Percentiles rank a stretch among this genome's conserved stretches.
phyloP scores from a whole-genome alignment of 2,113 vertebrate genomes.

The Neogale vison region DNA sequence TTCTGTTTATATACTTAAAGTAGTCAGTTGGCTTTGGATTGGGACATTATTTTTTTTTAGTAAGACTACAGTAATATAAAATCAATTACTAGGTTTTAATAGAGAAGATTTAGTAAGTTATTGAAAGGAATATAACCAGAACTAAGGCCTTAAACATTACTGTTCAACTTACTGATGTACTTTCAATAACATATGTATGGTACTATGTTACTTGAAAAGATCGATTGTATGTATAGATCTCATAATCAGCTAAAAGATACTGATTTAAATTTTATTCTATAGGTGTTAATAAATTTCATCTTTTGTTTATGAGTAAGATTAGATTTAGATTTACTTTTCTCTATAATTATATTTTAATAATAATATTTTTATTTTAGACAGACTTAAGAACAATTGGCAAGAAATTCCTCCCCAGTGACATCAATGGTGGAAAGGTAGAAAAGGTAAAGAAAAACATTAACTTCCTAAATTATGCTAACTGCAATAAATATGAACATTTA shows the following conservation, averaged over 20 bases:
- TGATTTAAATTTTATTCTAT: conserved; percentile 29
- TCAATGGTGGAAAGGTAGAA: conserved; percentile 96
- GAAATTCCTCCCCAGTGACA: conserved; percentile 94
- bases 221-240: neutral
- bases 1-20: neutral
- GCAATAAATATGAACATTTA: neutral
- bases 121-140: neutral
- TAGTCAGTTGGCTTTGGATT: conserved; percentile 18
- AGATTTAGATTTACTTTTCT: conserved; percentile 51
- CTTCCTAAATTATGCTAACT: neutral
- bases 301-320: conserved; percentile 36
- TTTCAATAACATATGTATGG: neutral
- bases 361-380: conserved; percentile 89
- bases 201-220: neutral
- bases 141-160: neutral
- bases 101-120: neutral
- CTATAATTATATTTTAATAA: conserved; percentile 75
- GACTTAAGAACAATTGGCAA: conserved; percentile 96
- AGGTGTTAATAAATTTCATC: conserved; percentile 24
- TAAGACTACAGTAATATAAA: neutral
- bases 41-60: neutral
- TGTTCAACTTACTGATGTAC: neutral
- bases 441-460: conserved; percentile 86
- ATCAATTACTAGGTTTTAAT: conserved; percentile 31
- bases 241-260: conserved; percentile 41